phyloP scores from a whole-genome alignment of 2,888 invertebrate species.

The Crepidodera aurea region DNA sequence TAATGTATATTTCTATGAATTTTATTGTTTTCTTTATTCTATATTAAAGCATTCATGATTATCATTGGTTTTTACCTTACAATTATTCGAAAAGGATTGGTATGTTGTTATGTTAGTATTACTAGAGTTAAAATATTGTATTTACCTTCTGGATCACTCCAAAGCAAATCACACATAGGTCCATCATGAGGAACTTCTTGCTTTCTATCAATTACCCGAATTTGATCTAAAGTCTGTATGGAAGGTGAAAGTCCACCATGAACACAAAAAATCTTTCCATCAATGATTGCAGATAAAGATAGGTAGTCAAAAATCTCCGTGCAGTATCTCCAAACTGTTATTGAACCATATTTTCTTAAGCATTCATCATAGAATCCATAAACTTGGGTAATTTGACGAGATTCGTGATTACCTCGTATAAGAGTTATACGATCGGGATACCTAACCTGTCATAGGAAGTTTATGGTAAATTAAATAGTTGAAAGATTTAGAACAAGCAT shows the following conservation, averaged over 20 bases:
- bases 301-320: constrained; percentile 99
- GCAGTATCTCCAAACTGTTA: constrained; percentile 99
- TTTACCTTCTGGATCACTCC: constrained; percentile 98
- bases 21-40: too few species aligned
- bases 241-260: constrained; percentile 95
- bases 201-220: constrained; percentile 97
- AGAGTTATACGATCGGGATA: constrained; percentile 99
- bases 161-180: constrained; percentile 98
- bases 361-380: constrained; percentile 99
- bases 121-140: constrained; percentile 14
- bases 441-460: constrained; percentile 73
- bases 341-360: constrained; percentile 96
- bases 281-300: constrained; percentile 95
- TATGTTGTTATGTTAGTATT: too few species aligned
- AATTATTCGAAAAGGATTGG: too few species aligned
- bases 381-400: constrained; percentile 98
- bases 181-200: constrained; percentile 98
- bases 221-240: constrained; percentile 98
- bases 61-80: too few species aligned
- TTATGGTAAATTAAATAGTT: constrained; percentile 8
- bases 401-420: constrained; percentile 98
- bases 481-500: neutral
- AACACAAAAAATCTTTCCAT: constrained; percentile 96
- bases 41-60: too few species aligned
- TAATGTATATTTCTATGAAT: too few species aligned